These are phyloP conservation scores for Muscidifurax raptorellus DNA, from an alignment of 1,140 invertebrate species.

Conservation along the genomic window DNA sequence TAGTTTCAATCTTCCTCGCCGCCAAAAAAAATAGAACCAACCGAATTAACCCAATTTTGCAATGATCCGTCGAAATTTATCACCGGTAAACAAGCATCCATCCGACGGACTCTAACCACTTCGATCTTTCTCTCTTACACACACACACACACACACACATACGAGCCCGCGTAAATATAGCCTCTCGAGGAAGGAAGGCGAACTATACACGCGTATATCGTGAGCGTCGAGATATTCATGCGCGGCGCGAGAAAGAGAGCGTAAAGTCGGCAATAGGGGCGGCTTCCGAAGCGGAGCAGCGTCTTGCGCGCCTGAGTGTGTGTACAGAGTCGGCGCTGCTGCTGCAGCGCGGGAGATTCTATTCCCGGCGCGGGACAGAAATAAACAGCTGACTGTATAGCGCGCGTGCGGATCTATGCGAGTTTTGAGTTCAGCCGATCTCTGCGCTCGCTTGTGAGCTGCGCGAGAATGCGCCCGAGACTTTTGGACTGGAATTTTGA, in stretches of 20 bases:
- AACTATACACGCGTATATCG: background rate
- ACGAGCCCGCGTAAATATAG: background rate
- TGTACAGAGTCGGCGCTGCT: background rate
- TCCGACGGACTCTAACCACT: background rate
- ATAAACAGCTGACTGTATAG: constrained; percentile 68
- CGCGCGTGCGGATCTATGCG: background rate
- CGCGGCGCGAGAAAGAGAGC: constrained; percentile 45
- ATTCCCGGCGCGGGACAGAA: constrained; percentile 68
- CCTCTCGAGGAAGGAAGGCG: background rate
- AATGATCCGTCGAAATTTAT: background rate
- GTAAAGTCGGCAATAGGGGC: constrained; percentile 52
- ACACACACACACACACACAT: background rate
- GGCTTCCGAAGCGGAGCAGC: background rate
- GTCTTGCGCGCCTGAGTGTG: background rate
- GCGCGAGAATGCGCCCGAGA: no score
- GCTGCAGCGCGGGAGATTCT: constrained; percentile 62
- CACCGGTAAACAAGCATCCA: background rate
- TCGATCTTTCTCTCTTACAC: background rate
- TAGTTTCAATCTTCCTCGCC: no score
- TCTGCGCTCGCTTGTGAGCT: no score
- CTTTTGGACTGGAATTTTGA: no score
- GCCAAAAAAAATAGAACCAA: background rate
- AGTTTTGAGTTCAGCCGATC: no score
- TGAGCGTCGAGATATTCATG: background rate
- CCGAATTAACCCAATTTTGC: background rate